These are phyloP conservation scores for Parapsyche elsis DNA, from an alignment of 1,140 invertebrate species.

Conservation along the genomic window DNA sequence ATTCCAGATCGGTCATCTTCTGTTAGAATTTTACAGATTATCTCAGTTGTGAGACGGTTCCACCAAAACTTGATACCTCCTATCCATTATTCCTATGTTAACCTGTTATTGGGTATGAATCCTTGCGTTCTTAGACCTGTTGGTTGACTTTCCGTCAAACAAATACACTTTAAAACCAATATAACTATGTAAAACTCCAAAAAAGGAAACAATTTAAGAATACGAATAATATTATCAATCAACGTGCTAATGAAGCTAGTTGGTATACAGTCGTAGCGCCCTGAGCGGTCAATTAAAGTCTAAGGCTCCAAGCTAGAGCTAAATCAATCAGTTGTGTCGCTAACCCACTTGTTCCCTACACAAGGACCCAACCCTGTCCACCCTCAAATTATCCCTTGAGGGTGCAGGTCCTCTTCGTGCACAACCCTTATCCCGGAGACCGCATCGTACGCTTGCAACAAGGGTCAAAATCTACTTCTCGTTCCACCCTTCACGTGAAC, in stretches of 20 bases:
- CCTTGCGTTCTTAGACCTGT: no score
- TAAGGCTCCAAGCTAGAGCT: neutral
- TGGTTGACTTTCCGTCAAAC: no score
- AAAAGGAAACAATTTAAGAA: neutral
- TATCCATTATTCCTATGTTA: no score
- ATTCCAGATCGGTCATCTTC: no score
- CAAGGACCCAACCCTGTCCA: neutral
- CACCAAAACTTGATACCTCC: no score
- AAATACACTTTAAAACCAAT: no score
- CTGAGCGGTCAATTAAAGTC: constrained; percentile 1
- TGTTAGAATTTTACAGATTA: no score
- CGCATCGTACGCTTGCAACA: constrained; percentile 4
- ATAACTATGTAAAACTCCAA: no score
- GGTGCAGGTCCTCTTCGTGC: neutral
- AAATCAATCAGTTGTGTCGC: neutral
- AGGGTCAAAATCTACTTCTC: neutral
- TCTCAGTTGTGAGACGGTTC: no score
- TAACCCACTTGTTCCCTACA: neutral
- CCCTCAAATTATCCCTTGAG: neutral
- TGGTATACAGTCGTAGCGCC: neutral
- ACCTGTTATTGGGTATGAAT: no score
- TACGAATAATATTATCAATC: constrained; percentile 2
- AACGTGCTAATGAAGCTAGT: neutral
- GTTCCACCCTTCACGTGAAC: neutral
- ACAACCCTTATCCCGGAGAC: neutral